Conservation (phyloP, 1,140 invertebrate genomes). For the Notospermus geniculatus region DNA sequence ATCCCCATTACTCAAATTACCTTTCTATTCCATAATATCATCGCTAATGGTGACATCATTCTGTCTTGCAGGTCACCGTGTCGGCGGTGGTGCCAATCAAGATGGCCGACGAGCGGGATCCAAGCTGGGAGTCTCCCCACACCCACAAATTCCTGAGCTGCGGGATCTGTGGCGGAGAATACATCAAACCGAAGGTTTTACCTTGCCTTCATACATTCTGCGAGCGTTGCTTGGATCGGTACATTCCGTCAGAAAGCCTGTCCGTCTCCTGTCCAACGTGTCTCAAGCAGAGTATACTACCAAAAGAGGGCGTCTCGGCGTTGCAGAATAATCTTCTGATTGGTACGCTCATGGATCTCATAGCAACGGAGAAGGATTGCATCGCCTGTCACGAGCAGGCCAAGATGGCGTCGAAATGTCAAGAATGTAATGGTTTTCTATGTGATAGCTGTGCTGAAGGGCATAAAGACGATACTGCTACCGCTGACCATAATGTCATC, state of each 20-base stretch:
- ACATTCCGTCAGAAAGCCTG: conserved; percentile 67
- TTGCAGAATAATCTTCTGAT: conserved; percentile 60
- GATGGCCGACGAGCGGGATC: too few species aligned
- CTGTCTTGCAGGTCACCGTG: too few species aligned
- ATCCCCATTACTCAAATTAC: too few species aligned
- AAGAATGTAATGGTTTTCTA: conserved; percentile 49
- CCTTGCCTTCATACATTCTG: conserved; percentile 92
- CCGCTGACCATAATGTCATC: conserved; percentile 26
- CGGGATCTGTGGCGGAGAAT: conserved; percentile 65
- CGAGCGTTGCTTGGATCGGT: conserved; percentile 79
- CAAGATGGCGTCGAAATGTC: conserved; percentile 47
- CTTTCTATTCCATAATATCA: too few species aligned
- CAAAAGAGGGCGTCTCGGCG: conserved; percentile 58
- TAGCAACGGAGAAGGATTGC: conserved; percentile 42
- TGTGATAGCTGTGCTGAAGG: conserved; percentile 44
- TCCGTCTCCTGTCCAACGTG: conserved; percentile 62
- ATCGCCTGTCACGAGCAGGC: conserved; percentile 34
- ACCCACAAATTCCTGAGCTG: conserved; percentile 53
- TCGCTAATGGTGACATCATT: too few species aligned
- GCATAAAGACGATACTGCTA: conserved; percentile 27
- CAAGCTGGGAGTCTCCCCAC: too few species aligned
- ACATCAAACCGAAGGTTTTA: conserved; percentile 77
- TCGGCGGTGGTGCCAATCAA: too few species aligned
- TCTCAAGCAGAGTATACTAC: conserved; percentile 61
- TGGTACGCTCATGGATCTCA: conserved; percentile 55